A percentile compares a stretch with the other conserved stretches of the same genome.
phyloP scores from a whole-genome alignment of 1,140 invertebrate species.

The Drosophila mojavensis region DNA sequence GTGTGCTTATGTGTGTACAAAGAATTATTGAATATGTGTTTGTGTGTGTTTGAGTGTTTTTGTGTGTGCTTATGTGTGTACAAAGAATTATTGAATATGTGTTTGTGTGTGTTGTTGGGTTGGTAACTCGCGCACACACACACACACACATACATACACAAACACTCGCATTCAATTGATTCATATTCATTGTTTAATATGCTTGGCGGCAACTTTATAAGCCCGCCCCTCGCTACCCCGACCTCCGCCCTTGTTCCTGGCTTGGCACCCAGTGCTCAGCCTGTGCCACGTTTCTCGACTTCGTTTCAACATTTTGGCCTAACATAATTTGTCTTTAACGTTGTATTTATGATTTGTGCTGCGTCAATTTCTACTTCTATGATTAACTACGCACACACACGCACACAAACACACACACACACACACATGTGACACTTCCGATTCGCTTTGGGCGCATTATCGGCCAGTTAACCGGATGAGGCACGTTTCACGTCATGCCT shows the following conservation, averaged over 20 bases:
- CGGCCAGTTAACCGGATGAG: slow-evolving; percentile 62
- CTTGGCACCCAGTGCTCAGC: not conserved
- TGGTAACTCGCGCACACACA: slow-evolving; percentile 12
- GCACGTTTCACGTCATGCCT: slow-evolving; percentile 32
- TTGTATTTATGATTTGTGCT: slow-evolving; percentile 73
- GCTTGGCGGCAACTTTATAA: slow-evolving; percentile 63
- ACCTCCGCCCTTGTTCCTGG: not conserved
- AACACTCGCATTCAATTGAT: slow-evolving; percentile 71
- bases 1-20: too few relatives aligned
- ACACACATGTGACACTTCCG: slow-evolving; percentile 39
- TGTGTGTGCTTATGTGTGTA: too few relatives aligned
- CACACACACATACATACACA: slow-evolving; percentile 9
- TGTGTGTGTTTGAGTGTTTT: too few relatives aligned
- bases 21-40: too few relatives aligned
- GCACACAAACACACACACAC: slow-evolving; percentile 57
- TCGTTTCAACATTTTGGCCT: slow-evolving; percentile 58
- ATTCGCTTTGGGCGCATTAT: slow-evolving; percentile 57
- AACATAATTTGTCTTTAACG: slow-evolving; percentile 72
- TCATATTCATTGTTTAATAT: slow-evolving; percentile 83
- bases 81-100: too few relatives aligned
- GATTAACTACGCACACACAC: slow-evolving; percentile 65
- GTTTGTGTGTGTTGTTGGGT: too few relatives aligned
- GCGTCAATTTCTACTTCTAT: slow-evolving; percentile 30
- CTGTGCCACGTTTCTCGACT: slow-evolving; percentile 17
- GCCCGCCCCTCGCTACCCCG: not conserved